Percentiles rank a stretch among this genome's conserved stretches.
phyloP scores from a whole-genome alignment of 2,113 vertebrate species.

The Crotalus helleri region DNA sequence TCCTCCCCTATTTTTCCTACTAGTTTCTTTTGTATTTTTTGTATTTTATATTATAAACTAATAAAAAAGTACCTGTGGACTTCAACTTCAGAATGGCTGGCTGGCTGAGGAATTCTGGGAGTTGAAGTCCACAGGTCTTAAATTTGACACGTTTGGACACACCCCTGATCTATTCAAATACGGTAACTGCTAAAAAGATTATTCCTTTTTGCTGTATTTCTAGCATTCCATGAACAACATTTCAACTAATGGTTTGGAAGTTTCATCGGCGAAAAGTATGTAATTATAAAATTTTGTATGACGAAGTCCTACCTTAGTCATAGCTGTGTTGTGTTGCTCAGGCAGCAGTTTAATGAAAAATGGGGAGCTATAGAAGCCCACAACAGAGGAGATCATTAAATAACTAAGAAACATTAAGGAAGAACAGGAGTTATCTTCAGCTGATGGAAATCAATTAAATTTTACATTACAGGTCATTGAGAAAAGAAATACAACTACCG shows the following conservation, averaged over 20 bases:
- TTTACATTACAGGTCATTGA: not conserved
- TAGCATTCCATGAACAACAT: not conserved
- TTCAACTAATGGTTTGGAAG: not conserved
- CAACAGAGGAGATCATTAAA: slow-evolving; percentile 90
- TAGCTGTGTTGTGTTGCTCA: slow-evolving; percentile 82
- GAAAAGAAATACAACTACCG: not conserved
- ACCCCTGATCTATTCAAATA: not conserved
- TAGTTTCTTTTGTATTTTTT: not conserved
- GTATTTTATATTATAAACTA: not conserved
- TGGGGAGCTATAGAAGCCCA: slow-evolving; percentile 95
- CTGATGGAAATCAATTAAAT: not conserved
- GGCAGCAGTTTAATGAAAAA: slow-evolving; percentile 85
- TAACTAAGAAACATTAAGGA: slow-evolving; percentile 75
- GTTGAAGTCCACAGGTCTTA: not conserved
- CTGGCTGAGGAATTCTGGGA: not conserved
- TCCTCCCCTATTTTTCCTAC: not conserved
- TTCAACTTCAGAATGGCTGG: not conserved
- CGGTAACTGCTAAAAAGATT: not conserved
- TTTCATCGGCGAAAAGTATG: not conserved
- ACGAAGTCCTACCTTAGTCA: slow-evolving; percentile 81
- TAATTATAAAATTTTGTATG: not conserved
- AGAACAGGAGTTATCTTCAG: slow-evolving; percentile 1
- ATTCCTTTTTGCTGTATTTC: not conserved
- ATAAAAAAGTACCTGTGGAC: not conserved
- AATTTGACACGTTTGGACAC: not conserved